phyloP scores from a whole-genome alignment of 2,888 invertebrate genomes.

The Agapostemon virescens region DNA sequence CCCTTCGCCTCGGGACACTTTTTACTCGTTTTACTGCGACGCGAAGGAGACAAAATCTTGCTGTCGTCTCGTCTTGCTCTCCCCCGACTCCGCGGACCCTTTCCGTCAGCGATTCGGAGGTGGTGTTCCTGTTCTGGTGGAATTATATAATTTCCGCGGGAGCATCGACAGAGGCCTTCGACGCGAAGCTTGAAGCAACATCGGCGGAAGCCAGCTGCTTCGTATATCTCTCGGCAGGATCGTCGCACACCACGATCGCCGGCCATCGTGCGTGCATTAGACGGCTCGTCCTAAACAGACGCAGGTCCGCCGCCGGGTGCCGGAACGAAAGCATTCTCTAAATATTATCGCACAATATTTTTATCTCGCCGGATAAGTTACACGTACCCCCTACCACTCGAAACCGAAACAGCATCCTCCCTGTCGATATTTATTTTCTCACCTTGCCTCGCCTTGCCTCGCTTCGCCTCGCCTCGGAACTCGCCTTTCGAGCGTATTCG shows the following conservation, averaged over 20 bases:
- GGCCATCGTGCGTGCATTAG: slow-evolving; percentile 1
- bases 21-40: slow-evolving; percentile 43
- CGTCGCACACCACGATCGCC: slow-evolving; percentile 64
- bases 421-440: slow-evolving; percentile 55
- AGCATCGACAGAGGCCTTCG: not conserved
- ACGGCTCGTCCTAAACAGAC: slow-evolving; percentile 51
- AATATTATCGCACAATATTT: slow-evolving; percentile 74
- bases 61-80: not conserved
- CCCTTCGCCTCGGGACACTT: not conserved
- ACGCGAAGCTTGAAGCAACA: slow-evolving; percentile 48
- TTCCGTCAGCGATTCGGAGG: not conserved
- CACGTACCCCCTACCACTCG: slow-evolving; percentile 19
- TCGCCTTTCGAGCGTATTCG: not conserved
- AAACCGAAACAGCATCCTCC: slow-evolving; percentile 10
- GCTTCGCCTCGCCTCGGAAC: not conserved
- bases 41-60: not conserved
- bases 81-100: not conserved
- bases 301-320: slow-evolving; percentile 34
- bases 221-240: slow-evolving; percentile 74
- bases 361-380: slow-evolving; percentile 59
- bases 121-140: not conserved
- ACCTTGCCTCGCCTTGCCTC: not conserved
- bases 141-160: slow-evolving; percentile 22
- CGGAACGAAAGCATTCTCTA: slow-evolving; percentile 67
- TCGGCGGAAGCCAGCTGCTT: slow-evolving; percentile 68